Base-by-base conservation (phyloP, 1,140 invertebrate species). In the Diuraphis noxia region DNA sequence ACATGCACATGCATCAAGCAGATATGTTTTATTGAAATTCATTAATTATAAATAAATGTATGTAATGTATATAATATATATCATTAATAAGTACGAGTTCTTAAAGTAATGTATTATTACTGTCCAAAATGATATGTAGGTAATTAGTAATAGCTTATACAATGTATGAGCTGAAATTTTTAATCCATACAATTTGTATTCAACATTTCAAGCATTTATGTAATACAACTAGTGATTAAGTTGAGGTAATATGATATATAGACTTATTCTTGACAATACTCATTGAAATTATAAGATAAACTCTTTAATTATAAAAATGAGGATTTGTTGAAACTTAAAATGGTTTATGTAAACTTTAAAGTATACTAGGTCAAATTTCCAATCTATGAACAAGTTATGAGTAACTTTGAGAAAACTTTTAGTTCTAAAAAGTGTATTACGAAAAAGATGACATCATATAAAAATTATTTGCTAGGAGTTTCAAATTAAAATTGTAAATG, bases 91-190 rank as follows among this genome's bases (percentile, higher is more conserved):
- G 30, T 6, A n/a, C 13, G 13, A 72, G 56, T 72, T 72, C 56
- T 72, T 72, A 72, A 72, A 72, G 56, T 72, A 72, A 30, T n/a
- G 56, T 72, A 72, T 72, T 72, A 72, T 17, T 30, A 72, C 34
- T 72, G 56, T 72, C 56, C 56, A 72, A 72, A 72, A 72, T 72
- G 56, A 72, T 72, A 72, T 72, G 56, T 72, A 72, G 56, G 56
- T 72, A 72, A 72, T 72, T 72, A 72, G 56, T 72, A 72, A 72
- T 72, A 72, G 34, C n/a, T 72, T 72, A n/a, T n/a, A 72, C 56
- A 17, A 72, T 72, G 13, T n/a, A 72, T n/a, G 34, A 72, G n/a
- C 56, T 72, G 13, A 72, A 72, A 72, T n/a, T 72, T n/a, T 10
- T 72, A 72, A 72, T 72, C 56, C n/a, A 72, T 72, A n/a, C 34